Evolutionary conservation across 53 echinoderm and acorn worm genomes (phyloP).

Genomic region (Zoroaster sp.): DNA sequence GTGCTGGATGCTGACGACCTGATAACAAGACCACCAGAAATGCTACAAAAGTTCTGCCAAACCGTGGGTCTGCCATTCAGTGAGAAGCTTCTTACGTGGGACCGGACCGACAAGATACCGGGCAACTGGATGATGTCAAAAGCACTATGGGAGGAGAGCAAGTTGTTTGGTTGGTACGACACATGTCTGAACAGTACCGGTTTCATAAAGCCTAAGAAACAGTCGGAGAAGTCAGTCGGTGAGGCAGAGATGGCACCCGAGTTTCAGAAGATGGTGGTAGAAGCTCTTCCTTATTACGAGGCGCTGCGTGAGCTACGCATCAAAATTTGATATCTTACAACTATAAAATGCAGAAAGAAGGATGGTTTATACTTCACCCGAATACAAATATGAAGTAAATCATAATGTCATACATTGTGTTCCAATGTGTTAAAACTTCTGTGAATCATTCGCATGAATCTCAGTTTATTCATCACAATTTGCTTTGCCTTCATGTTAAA

Average conservation of each 20-base stretch:
- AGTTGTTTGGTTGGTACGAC: not conserved
- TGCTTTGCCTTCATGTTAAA: too few species aligned
- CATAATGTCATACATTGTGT: not conserved
- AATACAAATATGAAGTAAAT: not conserved
- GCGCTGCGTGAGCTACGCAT: not conserved
- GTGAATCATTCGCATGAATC: too few species aligned
- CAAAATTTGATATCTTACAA: not conserved
- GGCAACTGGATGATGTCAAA: not conserved
- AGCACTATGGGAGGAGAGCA: not conserved
- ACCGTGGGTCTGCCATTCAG: slow-evolving; percentile 22
- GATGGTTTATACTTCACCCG: too few species aligned
- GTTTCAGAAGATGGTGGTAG: slow-evolving; percentile 4
- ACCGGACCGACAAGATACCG: not conserved
- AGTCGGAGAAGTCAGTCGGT: not conserved
- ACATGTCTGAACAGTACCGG: not conserved
- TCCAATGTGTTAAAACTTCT: not conserved
- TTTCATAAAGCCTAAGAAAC: not conserved
- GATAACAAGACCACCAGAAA: not conserved
- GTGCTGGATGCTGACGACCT: slow-evolving; percentile 39
- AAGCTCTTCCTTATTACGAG: slow-evolving; percentile 24
- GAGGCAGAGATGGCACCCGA: not conserved
- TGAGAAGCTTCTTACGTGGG: slow-evolving; percentile 19
- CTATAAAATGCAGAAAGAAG: not conserved
- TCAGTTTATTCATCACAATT: too few species aligned
- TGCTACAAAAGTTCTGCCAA: not conserved